Conservation (phyloP, 2,888 invertebrate species). For the Holacanthella duospinosa region DNA sequence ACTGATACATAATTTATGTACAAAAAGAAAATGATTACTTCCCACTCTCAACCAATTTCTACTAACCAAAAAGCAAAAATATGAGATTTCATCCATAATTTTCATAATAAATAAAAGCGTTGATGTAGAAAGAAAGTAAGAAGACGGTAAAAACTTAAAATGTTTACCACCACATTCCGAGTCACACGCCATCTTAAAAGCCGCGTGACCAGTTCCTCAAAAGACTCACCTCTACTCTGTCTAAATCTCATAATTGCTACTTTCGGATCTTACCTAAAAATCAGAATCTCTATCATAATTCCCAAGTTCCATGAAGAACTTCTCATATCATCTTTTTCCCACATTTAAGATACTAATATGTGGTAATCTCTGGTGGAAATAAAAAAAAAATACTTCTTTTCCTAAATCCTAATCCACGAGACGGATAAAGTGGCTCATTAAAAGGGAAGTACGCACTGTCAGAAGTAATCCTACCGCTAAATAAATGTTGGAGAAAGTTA, state of each 20-base stretch:
- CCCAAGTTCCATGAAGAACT: too few relatives aligned
- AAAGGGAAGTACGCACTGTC: not conserved
- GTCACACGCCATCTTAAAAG: not conserved
- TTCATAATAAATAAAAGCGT: too few relatives aligned
- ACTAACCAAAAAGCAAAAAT: too few relatives aligned
- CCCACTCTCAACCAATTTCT: too few relatives aligned
- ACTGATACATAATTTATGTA: not conserved
- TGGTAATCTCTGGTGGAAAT: too few relatives aligned
- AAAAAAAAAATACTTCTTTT: not conserved
- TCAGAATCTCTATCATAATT: not conserved
- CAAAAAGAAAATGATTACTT: not conserved
- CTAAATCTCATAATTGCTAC: not conserved
- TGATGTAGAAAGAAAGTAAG: not conserved
- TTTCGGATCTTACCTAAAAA: not conserved
- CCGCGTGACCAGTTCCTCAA: not conserved
- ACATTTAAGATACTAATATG: not conserved
- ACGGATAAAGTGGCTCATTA: not conserved
- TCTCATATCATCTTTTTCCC: not conserved
- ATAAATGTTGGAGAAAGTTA: not conserved
- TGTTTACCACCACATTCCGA: not conserved
- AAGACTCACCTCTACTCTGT: not conserved
- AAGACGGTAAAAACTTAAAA: not conserved
- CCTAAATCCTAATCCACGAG: not conserved
- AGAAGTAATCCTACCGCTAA: not conserved
- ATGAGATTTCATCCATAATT: too few relatives aligned